Evolutionary conservation across 1,140 invertebrate species (phyloP), one percentile per base, ranked within the genome.

Genomic region (Leptinotarsa lineolata): DNA sequence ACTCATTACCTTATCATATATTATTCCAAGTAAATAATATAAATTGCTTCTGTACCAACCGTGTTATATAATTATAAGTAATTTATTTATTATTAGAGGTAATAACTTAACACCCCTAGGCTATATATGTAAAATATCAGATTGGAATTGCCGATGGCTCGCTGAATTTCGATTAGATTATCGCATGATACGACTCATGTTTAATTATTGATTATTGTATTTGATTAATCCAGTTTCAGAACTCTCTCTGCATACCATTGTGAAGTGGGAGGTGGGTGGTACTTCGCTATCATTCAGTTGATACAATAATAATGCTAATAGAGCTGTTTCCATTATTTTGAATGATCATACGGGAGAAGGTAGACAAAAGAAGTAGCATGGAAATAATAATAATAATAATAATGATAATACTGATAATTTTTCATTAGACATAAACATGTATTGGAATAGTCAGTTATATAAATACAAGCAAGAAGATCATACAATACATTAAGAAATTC

Each of bases 201-300:
- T 54, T n/a, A n/a, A 54, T 54, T 54, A 54, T n/a, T 15, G 3
- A 54, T 54, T 54, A 54, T 54, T 15, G n/a, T 54, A 13, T 54
- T 54, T 54, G 15, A 54, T 54, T 54, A 54, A 54, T 54, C 48
- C 48, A 54, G 48, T 18, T 54, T 54, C 48, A 54, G 16, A 54
- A 18, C 48, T 54, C 48, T 16, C n/a, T 54, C n/a, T 1, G 30
- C 30, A 39, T 39, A 39, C 30, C 30, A 11, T 11, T 39, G 30
- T 39, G 30, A 39, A 39, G 30, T 39, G 30, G 30, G 30, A 39
- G 30, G 30, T 39, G 30, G 30, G 8, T 39, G 8, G 30, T 39
- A 39, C 30, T 11, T 8, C 3, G 30, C 30, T 39, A 39, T 39
- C 30, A 39, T 39, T 11, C 8, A 39, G 8, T 39, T 39, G 30